Base-by-base conservation (phyloP, 2,797 vertebrate genomes). In the Centroberyx gerrardi region DNA sequence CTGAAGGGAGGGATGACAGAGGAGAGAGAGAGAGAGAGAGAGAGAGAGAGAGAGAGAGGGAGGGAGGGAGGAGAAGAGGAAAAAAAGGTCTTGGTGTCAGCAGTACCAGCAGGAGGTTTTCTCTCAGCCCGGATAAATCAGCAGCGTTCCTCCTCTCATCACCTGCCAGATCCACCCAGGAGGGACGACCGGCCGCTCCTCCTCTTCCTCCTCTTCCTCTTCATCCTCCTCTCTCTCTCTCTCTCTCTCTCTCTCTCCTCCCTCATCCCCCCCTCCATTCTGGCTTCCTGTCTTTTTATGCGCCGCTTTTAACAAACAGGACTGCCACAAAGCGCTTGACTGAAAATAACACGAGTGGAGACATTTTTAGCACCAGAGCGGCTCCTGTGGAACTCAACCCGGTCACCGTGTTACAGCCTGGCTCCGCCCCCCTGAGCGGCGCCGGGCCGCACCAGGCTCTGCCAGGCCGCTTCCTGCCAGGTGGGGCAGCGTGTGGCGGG, bases 61-160 rank as follows among this genome's bases (percentile, higher is more conserved):
- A 22, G 22, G n/a, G 17, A 28, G 27, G 15, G 61, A 28, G 13
- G 22, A 5, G 38, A 59, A 72, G 40, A 54, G 56, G 56, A n/a
- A 61, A 69, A 55, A 55, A 27, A 83, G 81, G 76, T 79, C 68
- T 66, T 1, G 29, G 60, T 68, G 55, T 84, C 65, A 83, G 83
- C 18, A 6, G 53, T 15, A 42, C 73, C 78, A 70, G 65, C 82
- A 53, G 79, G 86, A 71, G 1, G 0, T 65, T 81, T 63, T 78
- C 58, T 80, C 48, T 79, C 59, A 72, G 51, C 40, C 72, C 74
- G 79, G 70, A 85, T 78, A 74, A 87, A 84, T 83, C 85, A 72
- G 72, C 73, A 71, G 76, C n/a, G 7, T 13, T 72, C 66, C 53
- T 86, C 54, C 80, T 93, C 77, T 90, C 76, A 91, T 91, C 84